Conservation (phyloP, 2,888 invertebrate genomes). For the Troglohyphantes excavatus region DNA sequence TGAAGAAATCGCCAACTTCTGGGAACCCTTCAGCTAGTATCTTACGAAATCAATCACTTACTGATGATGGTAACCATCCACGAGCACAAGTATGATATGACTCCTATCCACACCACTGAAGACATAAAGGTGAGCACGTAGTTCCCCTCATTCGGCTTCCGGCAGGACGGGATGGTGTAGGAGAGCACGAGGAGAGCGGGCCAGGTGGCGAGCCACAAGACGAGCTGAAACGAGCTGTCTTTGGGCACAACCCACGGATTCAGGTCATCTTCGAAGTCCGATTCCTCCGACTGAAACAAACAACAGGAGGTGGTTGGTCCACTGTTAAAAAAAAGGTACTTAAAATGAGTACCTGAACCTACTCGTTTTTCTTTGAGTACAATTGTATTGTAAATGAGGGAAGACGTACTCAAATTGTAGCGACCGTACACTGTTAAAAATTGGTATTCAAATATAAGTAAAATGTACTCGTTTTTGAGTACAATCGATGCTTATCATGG, state of each 20-base stretch:
- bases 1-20: too few species aligned
- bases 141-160: conserved; percentile 91
- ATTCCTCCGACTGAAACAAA: conserved; percentile 56
- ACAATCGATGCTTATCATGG: too few species aligned
- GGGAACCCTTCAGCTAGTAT: too few species aligned
- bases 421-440: too few species aligned
- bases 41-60: too few species aligned
- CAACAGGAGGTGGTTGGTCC: neutral
- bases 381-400: too few species aligned
- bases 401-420: too few species aligned
- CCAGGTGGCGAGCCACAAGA: conserved; percentile 91
- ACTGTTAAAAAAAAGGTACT: too few species aligned
- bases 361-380: too few species aligned
- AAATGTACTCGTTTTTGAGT: too few species aligned
- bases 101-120: conserved; percentile 97
- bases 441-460: too few species aligned
- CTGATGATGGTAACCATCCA: conserved; percentile 97
- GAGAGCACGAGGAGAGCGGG: conserved; percentile 92
- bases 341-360: too few species aligned
- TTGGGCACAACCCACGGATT: conserved; percentile 55
- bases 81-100: conserved; percentile 93
- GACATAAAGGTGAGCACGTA: conserved; percentile 94
- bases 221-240: conserved; percentile 59
- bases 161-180: conserved; percentile 95
- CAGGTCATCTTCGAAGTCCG: conserved; percentile 68